These are phyloP conservation scores for Littorina saxatilis DNA, from an alignment of 1,140 invertebrate species.

Conservation along the genomic window DNA sequence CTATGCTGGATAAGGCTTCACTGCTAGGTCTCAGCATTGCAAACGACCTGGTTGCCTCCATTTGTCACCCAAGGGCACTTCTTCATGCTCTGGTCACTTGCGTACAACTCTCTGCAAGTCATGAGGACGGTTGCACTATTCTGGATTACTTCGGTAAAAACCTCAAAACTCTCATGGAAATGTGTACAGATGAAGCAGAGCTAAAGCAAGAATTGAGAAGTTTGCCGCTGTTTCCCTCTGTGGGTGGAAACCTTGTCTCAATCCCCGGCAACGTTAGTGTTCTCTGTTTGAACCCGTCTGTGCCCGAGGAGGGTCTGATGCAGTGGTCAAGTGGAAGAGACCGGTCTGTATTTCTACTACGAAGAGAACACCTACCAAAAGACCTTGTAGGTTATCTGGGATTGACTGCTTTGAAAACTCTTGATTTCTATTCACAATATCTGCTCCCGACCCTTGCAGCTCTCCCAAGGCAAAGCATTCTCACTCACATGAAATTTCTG, in stretches of 20 bases:
- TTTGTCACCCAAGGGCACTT: slow-evolving; percentile 11
- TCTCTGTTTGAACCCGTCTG: background rate
- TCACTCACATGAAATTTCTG: slow-evolving; percentile 10
- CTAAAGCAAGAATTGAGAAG: slow-evolving; percentile 8
- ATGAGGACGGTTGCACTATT: background rate
- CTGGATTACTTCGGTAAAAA: slow-evolving; percentile 27
- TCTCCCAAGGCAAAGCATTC: slow-evolving; percentile 1
- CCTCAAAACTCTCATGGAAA: background rate
- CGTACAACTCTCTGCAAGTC: background rate
- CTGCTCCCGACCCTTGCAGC: background rate
- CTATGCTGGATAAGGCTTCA: background rate
- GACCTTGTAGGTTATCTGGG: background rate
- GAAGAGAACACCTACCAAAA: background rate
- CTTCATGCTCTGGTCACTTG: slow-evolving; percentile 8
- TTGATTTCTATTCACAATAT: background rate
- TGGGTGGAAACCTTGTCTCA: background rate
- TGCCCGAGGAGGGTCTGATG: background rate
- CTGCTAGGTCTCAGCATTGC: background rate
- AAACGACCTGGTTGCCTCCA: background rate
- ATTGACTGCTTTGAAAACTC: background rate
- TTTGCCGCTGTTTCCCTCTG: slow-evolving; percentile 5
- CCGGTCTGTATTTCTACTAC: background rate
- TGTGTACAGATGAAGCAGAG: background rate
- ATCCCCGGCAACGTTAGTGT: background rate
- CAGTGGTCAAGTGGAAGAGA: background rate